Evolutionary conservation across 2,797 vertebrate species (phyloP).

Genomic region (Otus scops): DNA sequence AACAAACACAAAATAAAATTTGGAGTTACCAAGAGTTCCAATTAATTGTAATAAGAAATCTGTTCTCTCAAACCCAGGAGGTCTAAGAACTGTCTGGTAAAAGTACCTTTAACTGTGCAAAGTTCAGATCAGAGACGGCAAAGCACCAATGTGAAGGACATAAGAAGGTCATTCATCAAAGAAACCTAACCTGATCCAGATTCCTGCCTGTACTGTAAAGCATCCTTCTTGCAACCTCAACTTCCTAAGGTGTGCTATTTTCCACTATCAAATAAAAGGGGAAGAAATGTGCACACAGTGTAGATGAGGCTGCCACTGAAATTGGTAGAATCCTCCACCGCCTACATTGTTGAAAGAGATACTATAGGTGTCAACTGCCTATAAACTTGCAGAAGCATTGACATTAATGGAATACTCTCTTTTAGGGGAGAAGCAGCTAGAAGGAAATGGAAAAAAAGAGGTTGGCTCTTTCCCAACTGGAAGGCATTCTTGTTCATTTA

Average conservation of each 20-base stretch:
- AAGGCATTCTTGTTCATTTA: background rate
- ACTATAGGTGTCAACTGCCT: background rate
- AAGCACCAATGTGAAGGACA: background rate
- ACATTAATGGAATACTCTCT: background rate
- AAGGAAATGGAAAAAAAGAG: background rate
- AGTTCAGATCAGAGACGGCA: background rate
- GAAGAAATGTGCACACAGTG: background rate
- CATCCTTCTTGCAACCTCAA: background rate
- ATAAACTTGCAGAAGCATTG: background rate
- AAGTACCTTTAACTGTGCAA: background rate
- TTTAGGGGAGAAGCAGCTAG: background rate
- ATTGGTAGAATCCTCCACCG: background rate
- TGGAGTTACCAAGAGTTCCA: background rate
- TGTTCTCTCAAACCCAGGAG: background rate
- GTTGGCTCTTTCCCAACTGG: background rate
- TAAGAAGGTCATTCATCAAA: background rate
- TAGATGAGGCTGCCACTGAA: background rate
- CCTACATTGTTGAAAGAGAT: background rate
- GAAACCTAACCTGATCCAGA: background rate
- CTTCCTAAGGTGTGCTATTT: background rate
- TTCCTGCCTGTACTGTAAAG: background rate
- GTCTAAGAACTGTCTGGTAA: background rate
- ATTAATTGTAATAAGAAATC: background rate
- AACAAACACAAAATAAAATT: background rate
- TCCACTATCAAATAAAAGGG: background rate